A percentile compares a stretch with the other conserved stretches of the same genome.
phyloP scores from a whole-genome alignment of 53 echinoderm and acorn worm species.

The Holothuria leucospilota region DNA sequence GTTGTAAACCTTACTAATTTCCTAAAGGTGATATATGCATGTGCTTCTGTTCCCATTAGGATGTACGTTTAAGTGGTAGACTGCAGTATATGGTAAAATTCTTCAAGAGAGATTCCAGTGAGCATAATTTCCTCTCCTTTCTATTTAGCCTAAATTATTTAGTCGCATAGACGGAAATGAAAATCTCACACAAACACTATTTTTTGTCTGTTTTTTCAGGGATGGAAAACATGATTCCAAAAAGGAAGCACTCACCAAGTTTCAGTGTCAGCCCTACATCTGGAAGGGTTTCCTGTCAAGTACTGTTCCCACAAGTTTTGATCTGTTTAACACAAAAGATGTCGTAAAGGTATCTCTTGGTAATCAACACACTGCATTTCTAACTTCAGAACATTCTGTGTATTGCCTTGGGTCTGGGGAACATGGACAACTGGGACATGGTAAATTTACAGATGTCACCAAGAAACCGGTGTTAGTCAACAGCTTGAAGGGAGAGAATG shows the following conservation, averaged over 20 bases:
- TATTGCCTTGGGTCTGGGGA: conserved; percentile 88
- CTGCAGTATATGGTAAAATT: no score
- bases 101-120: no score
- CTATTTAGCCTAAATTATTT: no score
- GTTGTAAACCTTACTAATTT: no score
- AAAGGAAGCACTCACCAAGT: conserved; percentile 51
- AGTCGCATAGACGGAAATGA: no score
- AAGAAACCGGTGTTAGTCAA: conserved; percentile 90
- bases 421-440: conserved; percentile 91
- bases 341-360: conserved; percentile 93
- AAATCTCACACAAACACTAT: no score
- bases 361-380: conserved; percentile 88
- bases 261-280: conserved; percentile 74
- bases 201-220: conserved; percentile 45
- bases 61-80: no score
- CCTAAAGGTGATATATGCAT: no score
- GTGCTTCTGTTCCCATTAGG: no score
- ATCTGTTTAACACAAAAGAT: conserved; percentile 81
- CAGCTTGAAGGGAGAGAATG: conserved; percentile 92
- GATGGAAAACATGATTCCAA: conserved; percentile 61
- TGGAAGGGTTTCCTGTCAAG: conserved; percentile 92
- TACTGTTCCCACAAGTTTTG: conserved; percentile 64
- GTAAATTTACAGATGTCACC: conserved; percentile 92
- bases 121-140: no score
- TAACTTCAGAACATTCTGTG: conserved; percentile 85